Evolutionary conservation across 2,888 invertebrate species (phyloP), one percentile per base, ranked within the genome.

Genomic region (Yponomeuta evonymella): DNA sequence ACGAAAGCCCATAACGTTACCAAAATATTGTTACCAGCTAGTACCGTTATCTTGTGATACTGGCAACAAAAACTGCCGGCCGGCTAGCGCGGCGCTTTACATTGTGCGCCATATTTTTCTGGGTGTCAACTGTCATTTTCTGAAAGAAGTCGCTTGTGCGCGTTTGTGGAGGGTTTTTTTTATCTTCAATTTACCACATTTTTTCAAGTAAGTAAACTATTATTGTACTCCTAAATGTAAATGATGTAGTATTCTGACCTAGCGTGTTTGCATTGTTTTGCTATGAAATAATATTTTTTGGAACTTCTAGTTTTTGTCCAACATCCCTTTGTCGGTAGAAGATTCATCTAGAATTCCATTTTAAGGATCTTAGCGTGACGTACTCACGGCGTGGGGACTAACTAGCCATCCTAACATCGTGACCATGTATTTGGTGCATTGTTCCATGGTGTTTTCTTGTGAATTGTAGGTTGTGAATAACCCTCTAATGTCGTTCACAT

Each of bases 121-220:
- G 33, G 65, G 33, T 67, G 36, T 70, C 72, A 73, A 72, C 73
- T 76, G 73, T 76, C 75, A 76, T 72, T 76, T 73, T 74, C 75
- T 74, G 74, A 72, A 73, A 72, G 73, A 67, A 71, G 64, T 70
- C 65, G 29, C 23, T 8, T 4, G 69, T 69, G 74, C 71, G 73
- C 72, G 72, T 71, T 69, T 65, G 70, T 71, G 72, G 67, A 72
- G 73, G 73, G 23, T 23, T 23, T 70, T 63, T 71, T 72, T n/a
- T 72, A 72, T 72, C 72, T 67, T 67, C 67, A 71, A 67, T 72
- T 72, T 43, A 67, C 73, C 71, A 69, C 63, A 69, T 73, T 74
- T 73, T 69, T 65, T 73, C 68, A 64, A 29, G 68, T 68, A 48
- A 68, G 68, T 68, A 68, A 30, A 8, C 64, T 23, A 64, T 30